Base-by-base conservation (phyloP, 2,113 vertebrate genomes). In the Chaetodon auriga region DNA sequence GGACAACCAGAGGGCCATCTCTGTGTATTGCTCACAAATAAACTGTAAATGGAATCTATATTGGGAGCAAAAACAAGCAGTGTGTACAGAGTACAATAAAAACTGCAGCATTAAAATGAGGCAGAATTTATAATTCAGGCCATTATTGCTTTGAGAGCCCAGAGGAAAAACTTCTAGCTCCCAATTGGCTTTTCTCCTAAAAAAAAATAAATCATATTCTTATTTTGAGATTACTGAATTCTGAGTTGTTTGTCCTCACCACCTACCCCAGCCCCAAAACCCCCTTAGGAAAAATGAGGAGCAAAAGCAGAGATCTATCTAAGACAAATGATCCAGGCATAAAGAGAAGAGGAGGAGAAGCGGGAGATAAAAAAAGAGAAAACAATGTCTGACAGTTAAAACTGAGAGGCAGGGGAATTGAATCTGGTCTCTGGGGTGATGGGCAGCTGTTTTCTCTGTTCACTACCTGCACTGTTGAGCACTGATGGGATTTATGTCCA, bases 221-320 rank as follows among this genome's bases (percentile, higher is more conserved):
- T 82, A 75, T 64, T 90, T 81, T 85, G 43, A 87, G 65, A 82
- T 78, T 8, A 86, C 55, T 83, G 49, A 84, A 79, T 85, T 81
- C 49, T 51, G 45, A 86, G 38, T 81, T 79, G 75, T 88, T 84
- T 86, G 76, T 84, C 73, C 60, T 53, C 74, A 77, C 36, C 45
- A 16, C 21, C 21, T 58, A 36, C 14, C 30, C 49, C 43, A 69
- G 41, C 43, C 46, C 12, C 46, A 14, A 69, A 70, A 58, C 14
- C 23, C 72, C 66, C 73, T 76, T 3, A 68, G 60, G 81, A 90
- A 43, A 61, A 60, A 85, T 45, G 53, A 65, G 48, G 60, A 75
- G 38, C 43, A 76, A 66, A 85, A 75, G 49, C 53, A 68, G 63
- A 80, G 82, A 80, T 90, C 77, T 82, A 75, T 83, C 87, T 55